Evolutionary conservation across 1,140 invertebrate genomes (phyloP), one percentile per base, ranked within the genome.

Genomic region (Neuroterus valhalla): DNA sequence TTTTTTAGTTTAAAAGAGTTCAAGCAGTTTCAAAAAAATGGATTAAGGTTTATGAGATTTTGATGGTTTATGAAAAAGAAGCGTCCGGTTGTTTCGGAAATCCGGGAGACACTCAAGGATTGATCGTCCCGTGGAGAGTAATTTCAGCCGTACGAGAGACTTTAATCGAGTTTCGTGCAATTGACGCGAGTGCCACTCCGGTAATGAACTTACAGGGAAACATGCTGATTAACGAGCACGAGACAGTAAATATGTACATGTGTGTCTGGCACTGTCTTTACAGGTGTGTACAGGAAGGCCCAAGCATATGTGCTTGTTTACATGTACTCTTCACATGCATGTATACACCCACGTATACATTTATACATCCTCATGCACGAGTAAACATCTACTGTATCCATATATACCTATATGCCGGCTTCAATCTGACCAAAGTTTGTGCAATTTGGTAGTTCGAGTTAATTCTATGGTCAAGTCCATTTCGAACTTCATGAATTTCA

Each of bases 171-270:
- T 78, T 77, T 66, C 71, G 38, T 83, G 81, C 84, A 85, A 84
- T 85, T 81, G 82, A 82, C 79, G 81, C 80, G 78, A 82, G 76
- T 75, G 76, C 79, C 80, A 85, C 77, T 85, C 81, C 78, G 70
- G 72, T 84, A 85, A 85, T 77, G 75, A 85, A 84, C 81, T 84
- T 82, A 80, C 71, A 17, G 68, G 68, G 75, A 82, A 79, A 84
- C 81, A 81, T 79, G 81, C 79, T 86, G 81, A 83, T 85, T 80
- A 84, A 84, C 76, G 69, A 66, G 31, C 76, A 76, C 75, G 74
- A 78, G 68, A 78, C 78, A 78, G 69, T 66, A 70, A 78, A 79
- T 78, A 78, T 70, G 76, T 52, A 71, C 50, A 43, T 23, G 11
- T n/a, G 55, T 23, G 38, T 43, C 19, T 44, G 21, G 17, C 17